These are phyloP conservation scores for Hippocampus kuda DNA, from an alignment of 2,797 vertebrate species.

Conservation along the genomic window DNA sequence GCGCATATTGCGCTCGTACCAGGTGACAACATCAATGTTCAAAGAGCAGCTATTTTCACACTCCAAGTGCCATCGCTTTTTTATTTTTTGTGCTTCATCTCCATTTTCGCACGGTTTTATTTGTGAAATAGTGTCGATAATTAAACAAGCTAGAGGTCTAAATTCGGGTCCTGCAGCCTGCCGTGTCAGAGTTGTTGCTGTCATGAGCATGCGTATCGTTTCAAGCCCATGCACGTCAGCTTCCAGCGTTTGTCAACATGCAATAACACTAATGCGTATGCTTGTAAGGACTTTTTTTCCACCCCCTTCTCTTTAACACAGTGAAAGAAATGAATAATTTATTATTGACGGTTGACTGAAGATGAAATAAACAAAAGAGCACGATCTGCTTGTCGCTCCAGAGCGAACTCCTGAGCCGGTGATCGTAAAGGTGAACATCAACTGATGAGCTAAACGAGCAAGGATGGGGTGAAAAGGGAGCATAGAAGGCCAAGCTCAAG, in stretches of 20 bases:
- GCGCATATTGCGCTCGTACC: slow-evolving; percentile 32
- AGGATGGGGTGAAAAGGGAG: neutral
- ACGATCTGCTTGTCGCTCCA: neutral
- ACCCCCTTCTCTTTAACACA: neutral
- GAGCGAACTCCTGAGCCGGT: neutral
- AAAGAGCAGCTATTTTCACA: slow-evolving; percentile 40
- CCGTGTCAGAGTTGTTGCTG: slow-evolving; percentile 10
- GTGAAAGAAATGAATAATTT: slow-evolving; percentile 1
- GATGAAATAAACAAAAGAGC: neutral
- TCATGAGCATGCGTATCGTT: slow-evolving; percentile 13
- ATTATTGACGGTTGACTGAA: neutral
- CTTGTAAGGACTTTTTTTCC: no score
- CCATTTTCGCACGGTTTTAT: slow-evolving; percentile 18
- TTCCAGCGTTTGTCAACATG: slow-evolving; percentile 14
- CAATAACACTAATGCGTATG: neutral
- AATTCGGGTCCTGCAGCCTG: slow-evolving; percentile 14
- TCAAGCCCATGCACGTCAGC: neutral
- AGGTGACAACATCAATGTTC: slow-evolving; percentile 28
- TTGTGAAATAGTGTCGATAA: slow-evolving; percentile 29
- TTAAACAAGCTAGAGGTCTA: slow-evolving; percentile 16
- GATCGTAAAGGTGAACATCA: neutral
- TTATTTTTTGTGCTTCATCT: slow-evolving; percentile 32
- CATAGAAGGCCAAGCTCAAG: neutral
- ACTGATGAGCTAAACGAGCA: neutral
- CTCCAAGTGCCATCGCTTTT: slow-evolving; percentile 25